Evolutionary conservation across 2,888 invertebrate species (phyloP).

Genomic region (Drosophila borealis): DNA sequence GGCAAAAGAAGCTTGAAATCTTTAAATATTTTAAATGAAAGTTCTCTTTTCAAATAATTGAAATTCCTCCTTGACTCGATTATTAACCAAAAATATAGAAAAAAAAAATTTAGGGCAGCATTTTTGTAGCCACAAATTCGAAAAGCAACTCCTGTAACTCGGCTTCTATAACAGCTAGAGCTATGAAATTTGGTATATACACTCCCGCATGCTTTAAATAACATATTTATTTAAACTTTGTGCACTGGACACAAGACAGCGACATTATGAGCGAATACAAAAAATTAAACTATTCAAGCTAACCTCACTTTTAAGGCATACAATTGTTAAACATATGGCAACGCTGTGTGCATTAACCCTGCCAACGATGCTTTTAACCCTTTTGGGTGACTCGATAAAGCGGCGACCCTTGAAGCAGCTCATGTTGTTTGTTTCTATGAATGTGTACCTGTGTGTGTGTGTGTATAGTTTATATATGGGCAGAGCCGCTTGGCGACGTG

Average conservation of each 20-base stretch:
- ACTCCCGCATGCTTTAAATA: too few relatives aligned
- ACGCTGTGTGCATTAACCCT: slow-evolving; percentile 1
- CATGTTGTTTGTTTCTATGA: slow-evolving; percentile 3
- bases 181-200: background rate
- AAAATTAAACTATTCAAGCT: background rate
- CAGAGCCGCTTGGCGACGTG: slow-evolving; percentile 68
- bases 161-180: background rate
- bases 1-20: too few relatives aligned
- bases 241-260: too few relatives aligned
- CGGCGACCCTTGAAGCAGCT: slow-evolving; percentile 29
- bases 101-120: too few relatives aligned
- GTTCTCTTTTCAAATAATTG: too few relatives aligned
- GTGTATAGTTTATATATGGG: slow-evolving; percentile 48
- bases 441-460: background rate
- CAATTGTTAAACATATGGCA: slow-evolving; percentile 8
- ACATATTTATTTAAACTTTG: too few relatives aligned
- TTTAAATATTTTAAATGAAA: too few relatives aligned
- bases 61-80: too few relatives aligned
- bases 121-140: too few relatives aligned
- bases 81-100: too few relatives aligned
- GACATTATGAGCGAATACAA: too few relatives aligned
- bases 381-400: slow-evolving; percentile 4
- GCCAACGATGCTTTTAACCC: slow-evolving; percentile 27
- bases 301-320: background rate
- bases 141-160: background rate